A percentile compares a stretch with the other conserved stretches of the same genome.
Conservation (phyloP, 2,888 invertebrate genomes). For the Miltochrista miniata region DNA sequence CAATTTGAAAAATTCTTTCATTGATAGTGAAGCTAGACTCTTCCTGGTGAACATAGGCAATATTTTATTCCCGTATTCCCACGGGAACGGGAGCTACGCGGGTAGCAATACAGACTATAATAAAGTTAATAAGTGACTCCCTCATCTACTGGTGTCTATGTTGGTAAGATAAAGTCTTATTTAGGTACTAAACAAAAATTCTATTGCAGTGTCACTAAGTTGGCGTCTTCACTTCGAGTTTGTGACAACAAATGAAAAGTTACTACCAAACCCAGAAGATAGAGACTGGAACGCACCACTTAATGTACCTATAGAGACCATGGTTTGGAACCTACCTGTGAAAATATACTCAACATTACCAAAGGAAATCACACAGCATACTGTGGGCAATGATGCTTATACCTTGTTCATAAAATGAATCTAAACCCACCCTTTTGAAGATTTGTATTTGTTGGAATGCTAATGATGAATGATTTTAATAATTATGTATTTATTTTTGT, state of each 20-base stretch:
- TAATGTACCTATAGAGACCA: conserved; percentile 96
- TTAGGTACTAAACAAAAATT: conserved; percentile 1
- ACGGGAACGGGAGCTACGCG: no score
- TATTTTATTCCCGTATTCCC: no score
- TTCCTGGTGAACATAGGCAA: no score
- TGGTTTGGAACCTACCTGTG: conserved; percentile 99
- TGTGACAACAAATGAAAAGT: conserved; percentile 90
- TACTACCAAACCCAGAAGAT: conserved; percentile 82
- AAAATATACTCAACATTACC: conserved; percentile 97
- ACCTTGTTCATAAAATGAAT: conserved; percentile 61
- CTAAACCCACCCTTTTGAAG: not conserved
- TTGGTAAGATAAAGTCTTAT: no score
- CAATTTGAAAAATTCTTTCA: no score
- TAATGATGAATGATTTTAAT: no score
- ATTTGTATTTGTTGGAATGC: not conserved
- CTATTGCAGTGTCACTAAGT: conserved; percentile 88
- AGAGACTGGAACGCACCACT: conserved; percentile 93
- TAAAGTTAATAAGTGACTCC: no score
- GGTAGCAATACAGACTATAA: no score
- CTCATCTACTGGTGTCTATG: no score
- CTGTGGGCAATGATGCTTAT: conserved; percentile 74
- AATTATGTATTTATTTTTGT: no score
- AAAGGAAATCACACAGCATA: conserved; percentile 88
- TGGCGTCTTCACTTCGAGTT: conserved; percentile 99
- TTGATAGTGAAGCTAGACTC: no score